A percentile compares a stretch with the other conserved stretches of the same genome.
Conservation (phyloP, 2,888 invertebrate genomes). For the Bibio marci region DNA sequence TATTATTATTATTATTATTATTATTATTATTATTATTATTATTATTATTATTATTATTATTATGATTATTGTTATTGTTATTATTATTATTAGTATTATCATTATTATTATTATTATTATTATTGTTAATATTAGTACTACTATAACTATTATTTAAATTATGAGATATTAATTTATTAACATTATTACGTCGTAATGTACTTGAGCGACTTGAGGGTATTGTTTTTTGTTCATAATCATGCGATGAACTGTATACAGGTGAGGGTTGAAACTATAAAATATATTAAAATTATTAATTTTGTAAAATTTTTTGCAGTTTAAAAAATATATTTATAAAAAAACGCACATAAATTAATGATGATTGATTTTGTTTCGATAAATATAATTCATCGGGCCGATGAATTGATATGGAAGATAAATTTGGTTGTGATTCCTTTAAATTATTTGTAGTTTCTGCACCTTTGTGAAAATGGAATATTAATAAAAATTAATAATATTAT, state of each 20-base stretch:
- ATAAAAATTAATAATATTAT: too few species aligned
- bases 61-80: too few species aligned
- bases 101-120: too few species aligned
- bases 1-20: slow-evolving; percentile 16
- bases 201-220: slow-evolving; percentile 26
- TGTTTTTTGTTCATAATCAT: slow-evolving; percentile 12
- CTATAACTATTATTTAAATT: not conserved
- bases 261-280: slow-evolving; percentile 8
- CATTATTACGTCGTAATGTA: slow-evolving; percentile 24
- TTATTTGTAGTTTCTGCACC: slow-evolving; percentile 10
- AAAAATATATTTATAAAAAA: not conserved
- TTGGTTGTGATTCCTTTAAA: slow-evolving; percentile 8
- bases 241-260: slow-evolving; percentile 7
- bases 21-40: slow-evolving; percentile 9
- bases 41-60: too few species aligned
- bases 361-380: slow-evolving; percentile 16
- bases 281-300: not conserved
- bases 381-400: slow-evolving; percentile 25
- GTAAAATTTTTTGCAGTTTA: not conserved
- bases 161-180: slow-evolving; percentile 12
- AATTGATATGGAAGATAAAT: slow-evolving; percentile 24
- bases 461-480: not conserved
- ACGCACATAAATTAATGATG: slow-evolving; percentile 25
- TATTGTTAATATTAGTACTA: too few species aligned
- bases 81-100: too few species aligned